These are phyloP conservation scores for Rhea pennata DNA, from an alignment of 2,113 vertebrate genomes.

Conservation along the genomic window DNA sequence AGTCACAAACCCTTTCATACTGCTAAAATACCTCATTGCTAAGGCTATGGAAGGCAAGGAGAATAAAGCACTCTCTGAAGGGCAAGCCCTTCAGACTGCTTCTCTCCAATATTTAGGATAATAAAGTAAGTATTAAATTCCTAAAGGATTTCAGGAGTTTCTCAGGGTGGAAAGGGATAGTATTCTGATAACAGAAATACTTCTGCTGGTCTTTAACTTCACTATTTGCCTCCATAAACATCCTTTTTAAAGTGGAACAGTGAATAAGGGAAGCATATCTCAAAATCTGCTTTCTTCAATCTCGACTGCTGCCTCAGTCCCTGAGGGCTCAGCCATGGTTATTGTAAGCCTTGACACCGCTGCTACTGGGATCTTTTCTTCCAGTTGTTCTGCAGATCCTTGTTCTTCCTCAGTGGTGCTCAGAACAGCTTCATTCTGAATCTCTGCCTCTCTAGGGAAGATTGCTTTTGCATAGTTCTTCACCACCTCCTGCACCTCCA, in stretches of 20 bases:
- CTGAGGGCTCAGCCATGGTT: not conserved
- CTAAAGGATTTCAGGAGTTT: not conserved
- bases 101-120: not conserved
- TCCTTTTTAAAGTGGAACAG: not conserved
- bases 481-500: slow-evolving; percentile 80
- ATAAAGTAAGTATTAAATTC: not conserved
- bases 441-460: slow-evolving; percentile 74
- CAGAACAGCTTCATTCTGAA: not conserved
- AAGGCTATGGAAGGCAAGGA: not conserved
- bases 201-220: not conserved
- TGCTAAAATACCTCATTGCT: not conserved
- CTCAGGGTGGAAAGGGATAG: not conserved
- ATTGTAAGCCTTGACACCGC: not conserved
- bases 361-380: not conserved
- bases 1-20: not conserved
- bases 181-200: not conserved
- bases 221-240: not conserved
- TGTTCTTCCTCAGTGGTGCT: not conserved
- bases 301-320: not conserved
- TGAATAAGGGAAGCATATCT: not conserved
- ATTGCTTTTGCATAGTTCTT: slow-evolving; percentile 75
- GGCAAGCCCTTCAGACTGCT: not conserved
- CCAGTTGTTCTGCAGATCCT: not conserved
- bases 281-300: slow-evolving; percentile 47
- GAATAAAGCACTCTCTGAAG: not conserved